Evolutionary conservation across 2,888 invertebrate species (phyloP), one percentile per base, ranked within the genome.

Genomic region (Leptopilina drosophilae): DNA sequence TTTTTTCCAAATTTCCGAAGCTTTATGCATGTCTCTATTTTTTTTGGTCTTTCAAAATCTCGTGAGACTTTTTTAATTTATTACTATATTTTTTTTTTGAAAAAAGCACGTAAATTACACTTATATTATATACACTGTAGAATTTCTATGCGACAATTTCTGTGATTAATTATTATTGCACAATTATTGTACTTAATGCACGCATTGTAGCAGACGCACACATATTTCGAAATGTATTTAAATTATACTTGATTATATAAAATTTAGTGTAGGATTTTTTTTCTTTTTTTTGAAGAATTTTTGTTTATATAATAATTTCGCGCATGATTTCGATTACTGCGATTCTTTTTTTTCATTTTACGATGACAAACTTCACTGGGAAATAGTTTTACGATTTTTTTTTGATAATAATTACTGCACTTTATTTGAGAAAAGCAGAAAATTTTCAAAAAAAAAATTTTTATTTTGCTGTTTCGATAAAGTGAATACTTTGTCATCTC

Each of bases 11-110:
- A 82, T 84, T 82, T 80, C 81, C 77, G 78, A 33, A 84, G 82
- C 81, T 86, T 82, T 9, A 82, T 78, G 87, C 87, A 88, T 86
- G 85, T 81, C 78, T 79, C 78, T 79, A 77, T 78, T 73, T 73
- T 26, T 59, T 59, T 59, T 20, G n/a, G 6, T 20, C n/a, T 62
- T 9, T 20, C 59, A 62, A 56, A 33, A 33, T 33, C 12, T 49
- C 46, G 20, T 66, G 9, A 67, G 20, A 67, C 33, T 33, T 33
- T 33, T 33, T 33, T 33, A 33, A 33, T 33, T 33, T 33, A 20
- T 20, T 1, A 49, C 5, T 67, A 15, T 67, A 14, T 46, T 12
- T 49, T 53, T 26, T 62, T 26, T 33, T 5, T 0, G 3, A 33
- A 0, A 33, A 33, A 53, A 73, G 56, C 73, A 76, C 59, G 64